These are phyloP conservation scores for Bergia puertoricense DNA, from an alignment of 92 coral and sea anemone genomes.

Conservation along the genomic window DNA sequence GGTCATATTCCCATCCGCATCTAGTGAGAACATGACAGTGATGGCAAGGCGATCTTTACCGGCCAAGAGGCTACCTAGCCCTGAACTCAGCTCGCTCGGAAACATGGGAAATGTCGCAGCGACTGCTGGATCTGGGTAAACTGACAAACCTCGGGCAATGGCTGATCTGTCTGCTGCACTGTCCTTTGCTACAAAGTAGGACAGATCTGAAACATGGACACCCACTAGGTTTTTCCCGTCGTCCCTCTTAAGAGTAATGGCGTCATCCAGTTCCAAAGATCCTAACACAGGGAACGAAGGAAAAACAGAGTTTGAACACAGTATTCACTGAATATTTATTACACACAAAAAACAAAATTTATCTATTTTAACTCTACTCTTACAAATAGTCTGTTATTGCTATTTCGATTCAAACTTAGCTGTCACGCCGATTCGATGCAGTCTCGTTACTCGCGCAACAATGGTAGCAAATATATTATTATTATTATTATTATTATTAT, in stretches of 20 bases:
- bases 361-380: no score
- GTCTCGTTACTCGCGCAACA: no score
- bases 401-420: no score
- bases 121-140: constrained; percentile 61
- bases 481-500: no score
- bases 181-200: constrained; percentile 78
- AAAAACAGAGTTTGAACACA: background rate
- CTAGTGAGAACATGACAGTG: constrained; percentile 68
- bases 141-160: constrained; percentile 68
- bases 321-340: no score
- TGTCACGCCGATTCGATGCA: no score
- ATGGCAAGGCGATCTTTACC: constrained; percentile 81
- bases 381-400: no score
- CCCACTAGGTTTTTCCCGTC: constrained; percentile 62
- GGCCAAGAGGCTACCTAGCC: constrained; percentile 81
- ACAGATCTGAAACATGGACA: constrained; percentile 88
- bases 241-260: constrained; percentile 66
- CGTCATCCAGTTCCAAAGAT: constrained; percentile 88
- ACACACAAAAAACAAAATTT: background rate
- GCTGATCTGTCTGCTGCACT: constrained; percentile 76
- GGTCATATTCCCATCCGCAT: constrained; percentile 62
- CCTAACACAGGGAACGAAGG: background rate
- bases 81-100: constrained; percentile 66
- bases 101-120: constrained; percentile 70
- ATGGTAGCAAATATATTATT: no score